phyloP scores from a whole-genome alignment of 2,113 vertebrate species.

The Notiomystis cincta region DNA sequence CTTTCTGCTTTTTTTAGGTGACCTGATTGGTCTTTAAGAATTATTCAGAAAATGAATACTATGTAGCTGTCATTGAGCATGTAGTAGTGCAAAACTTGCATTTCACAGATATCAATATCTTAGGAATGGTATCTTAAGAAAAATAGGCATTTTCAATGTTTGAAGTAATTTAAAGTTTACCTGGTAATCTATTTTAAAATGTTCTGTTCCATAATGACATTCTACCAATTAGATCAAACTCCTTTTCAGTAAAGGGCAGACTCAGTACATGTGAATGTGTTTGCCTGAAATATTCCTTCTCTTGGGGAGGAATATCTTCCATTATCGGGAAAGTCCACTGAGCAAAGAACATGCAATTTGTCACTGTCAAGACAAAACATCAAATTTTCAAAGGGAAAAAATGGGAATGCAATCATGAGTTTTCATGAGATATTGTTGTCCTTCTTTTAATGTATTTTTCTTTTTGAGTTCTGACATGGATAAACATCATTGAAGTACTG shows the following conservation, averaged over 20 bases:
- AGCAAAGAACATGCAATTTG: slow-evolving; percentile 33
- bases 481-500: neutral
- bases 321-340: slow-evolving; percentile 34
- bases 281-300: slow-evolving; percentile 58
- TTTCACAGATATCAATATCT: neutral
- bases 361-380: slow-evolving; percentile 60
- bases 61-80: neutral
- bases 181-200: neutral
- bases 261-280: neutral
- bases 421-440: neutral
- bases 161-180: neutral
- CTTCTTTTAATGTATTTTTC: slow-evolving; percentile 36
- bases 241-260: slow-evolving; percentile 19
- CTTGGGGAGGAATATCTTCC: slow-evolving; percentile 26
- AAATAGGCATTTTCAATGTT: neutral
- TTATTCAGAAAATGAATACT: neutral
- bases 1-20: neutral
- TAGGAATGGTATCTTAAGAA: neutral
- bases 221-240: slow-evolving; percentile 32
- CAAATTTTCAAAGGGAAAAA: slow-evolving; percentile 54
- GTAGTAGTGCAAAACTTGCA: neutral
- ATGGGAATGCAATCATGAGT: slow-evolving; percentile 22
- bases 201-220: neutral
- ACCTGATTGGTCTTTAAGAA: neutral
- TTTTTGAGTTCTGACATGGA: neutral